Evolutionary conservation across 2,888 invertebrate species (phyloP).

Genomic region (Podotricha telesiphe): DNA sequence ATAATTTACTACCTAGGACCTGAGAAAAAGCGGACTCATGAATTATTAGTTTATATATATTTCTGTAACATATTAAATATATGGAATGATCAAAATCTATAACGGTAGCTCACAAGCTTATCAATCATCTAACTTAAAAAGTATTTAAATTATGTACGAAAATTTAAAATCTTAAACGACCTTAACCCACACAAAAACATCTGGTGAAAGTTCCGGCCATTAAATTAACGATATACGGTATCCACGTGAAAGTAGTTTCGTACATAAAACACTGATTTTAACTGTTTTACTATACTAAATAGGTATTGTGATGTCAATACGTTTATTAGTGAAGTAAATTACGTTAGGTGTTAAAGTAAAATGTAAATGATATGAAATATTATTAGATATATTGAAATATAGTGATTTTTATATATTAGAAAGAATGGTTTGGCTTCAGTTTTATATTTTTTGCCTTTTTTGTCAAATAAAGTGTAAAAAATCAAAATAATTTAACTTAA

Average conservation of each 20-base stretch:
- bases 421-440: too few species aligned
- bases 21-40: too few species aligned
- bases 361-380: not conserved
- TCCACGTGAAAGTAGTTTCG: conserved; percentile 47
- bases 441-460: too few species aligned
- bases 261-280: conserved; percentile 15
- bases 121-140: conserved; percentile 3
- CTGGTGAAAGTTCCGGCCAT: conserved; percentile 40
- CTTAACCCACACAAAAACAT: conserved; percentile 27
- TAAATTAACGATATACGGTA: conserved; percentile 51
- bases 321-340: not conserved
- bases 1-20: too few species aligned
- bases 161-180: conserved; percentile 27
- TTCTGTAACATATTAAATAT: too few species aligned
- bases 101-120: not conserved
- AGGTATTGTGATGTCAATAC: conserved; percentile 1
- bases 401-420: too few species aligned
- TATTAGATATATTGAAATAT: not conserved
- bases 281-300: conserved; percentile 6
- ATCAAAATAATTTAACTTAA: too few species aligned
- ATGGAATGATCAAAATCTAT: not conserved
- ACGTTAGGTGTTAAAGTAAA: not conserved
- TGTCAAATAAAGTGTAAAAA: too few species aligned
- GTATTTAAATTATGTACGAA: not conserved
- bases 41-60: too few species aligned